phyloP scores from a whole-genome alignment of 2,797 vertebrate genomes.

The Lithobates sylvaticus region DNA sequence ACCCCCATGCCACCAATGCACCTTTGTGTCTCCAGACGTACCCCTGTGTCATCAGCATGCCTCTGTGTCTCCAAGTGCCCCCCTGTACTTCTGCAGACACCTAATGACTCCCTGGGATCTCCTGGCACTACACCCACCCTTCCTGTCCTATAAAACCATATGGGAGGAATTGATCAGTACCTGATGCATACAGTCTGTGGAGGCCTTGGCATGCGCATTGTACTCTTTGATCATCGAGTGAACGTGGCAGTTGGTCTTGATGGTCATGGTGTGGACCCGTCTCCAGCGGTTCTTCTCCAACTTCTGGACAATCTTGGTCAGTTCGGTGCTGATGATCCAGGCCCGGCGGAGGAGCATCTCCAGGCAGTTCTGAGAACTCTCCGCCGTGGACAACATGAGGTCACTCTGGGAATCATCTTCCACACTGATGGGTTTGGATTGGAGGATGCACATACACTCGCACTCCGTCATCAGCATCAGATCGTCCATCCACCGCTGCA shows the following conservation, averaged over 20 bases:
- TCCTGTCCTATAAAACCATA: too few relatives aligned
- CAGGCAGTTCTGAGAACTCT: constrained; percentile 82
- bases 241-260: constrained; percentile 90
- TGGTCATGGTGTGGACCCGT: constrained; percentile 90
- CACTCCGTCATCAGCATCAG: constrained; percentile 95
- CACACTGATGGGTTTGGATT: constrained; percentile 92
- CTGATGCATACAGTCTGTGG: constrained; percentile 87
- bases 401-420: constrained; percentile 89
- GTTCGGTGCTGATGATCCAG: constrained; percentile 92
- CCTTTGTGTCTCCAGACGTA: too few relatives aligned
- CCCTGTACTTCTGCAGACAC: too few relatives aligned
- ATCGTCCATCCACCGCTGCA: constrained; percentile 98
- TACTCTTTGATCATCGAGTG: constrained; percentile 92
- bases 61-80: too few relatives aligned
- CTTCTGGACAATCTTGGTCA: constrained; percentile 92
- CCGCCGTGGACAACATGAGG: constrained; percentile 83
- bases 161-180: constrained; percentile 67
- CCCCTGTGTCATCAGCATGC: too few relatives aligned
- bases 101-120: too few relatives aligned
- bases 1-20: too few relatives aligned
- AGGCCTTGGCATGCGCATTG: constrained; percentile 71
- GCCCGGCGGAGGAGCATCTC: constrained; percentile 90
- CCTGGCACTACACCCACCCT: too few relatives aligned
- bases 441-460: constrained; percentile 97
- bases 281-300: constrained; percentile 93